Conservation (phyloP, 2,888 invertebrate species). For the Microctonus aethiopoides region DNA sequence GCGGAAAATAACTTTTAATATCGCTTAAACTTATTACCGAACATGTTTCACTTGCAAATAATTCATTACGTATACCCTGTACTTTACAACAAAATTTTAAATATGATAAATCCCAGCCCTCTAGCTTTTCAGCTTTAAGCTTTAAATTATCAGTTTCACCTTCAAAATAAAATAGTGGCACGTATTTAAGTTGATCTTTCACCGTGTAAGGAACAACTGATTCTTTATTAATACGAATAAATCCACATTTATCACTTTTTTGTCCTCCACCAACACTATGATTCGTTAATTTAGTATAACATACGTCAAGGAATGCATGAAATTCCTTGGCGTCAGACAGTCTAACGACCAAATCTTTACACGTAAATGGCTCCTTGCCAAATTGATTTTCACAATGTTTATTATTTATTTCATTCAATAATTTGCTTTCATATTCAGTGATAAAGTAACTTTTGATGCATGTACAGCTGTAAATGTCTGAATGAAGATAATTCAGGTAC, state of each 20-base stretch:
- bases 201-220: constrained; percentile 93
- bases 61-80: constrained; percentile 89
- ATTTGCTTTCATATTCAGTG: constrained; percentile 87
- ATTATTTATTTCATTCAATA: constrained; percentile 92
- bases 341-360: constrained; percentile 90
- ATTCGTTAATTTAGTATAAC: constrained; percentile 83
- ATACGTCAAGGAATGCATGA: constrained; percentile 89
- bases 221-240: constrained; percentile 91
- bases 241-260: constrained; percentile 84
- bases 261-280: constrained; percentile 69
- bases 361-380: constrained; percentile 87
- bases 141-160: constrained; percentile 93
- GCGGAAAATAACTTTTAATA: constrained; percentile 90
- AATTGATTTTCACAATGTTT: constrained; percentile 92
- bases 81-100: constrained; percentile 95
- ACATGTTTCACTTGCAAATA: constrained; percentile 91
- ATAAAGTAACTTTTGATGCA: constrained; percentile 94
- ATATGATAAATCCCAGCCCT: constrained; percentile 93
- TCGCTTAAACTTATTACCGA: constrained; percentile 90
- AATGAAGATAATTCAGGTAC: constrained; percentile 88
- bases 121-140: constrained; percentile 85
- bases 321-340: constrained; percentile 90
- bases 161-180: constrained; percentile 90
- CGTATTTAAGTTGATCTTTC: constrained; percentile 84
- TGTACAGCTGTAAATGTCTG: constrained; percentile 90